Base-by-base conservation (phyloP, 1,140 invertebrate species). In the Rhysida immarginata region DNA sequence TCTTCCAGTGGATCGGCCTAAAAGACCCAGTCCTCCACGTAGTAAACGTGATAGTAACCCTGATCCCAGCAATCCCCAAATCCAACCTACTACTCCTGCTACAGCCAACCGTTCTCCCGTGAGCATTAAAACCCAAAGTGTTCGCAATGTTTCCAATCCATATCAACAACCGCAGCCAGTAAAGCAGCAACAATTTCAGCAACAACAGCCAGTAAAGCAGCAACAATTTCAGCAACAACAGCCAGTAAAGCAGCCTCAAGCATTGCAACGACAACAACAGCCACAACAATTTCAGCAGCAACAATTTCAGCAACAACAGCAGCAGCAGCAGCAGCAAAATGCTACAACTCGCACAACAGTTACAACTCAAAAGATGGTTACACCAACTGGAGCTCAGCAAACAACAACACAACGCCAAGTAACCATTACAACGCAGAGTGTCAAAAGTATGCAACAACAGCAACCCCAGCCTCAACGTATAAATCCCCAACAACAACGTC, bases 401-500 rank as follows among this genome's bases (percentile, higher is more conserved):
- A 23, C 11, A 41, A 41, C 35, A n/a, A 41, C 44, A 35, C 29
- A 35, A 35, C 29, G 29, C 29, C 16, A 5, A 8, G 29, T 35
- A 35, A 46, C 44, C 18, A 23, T 46, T 8, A 46, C 44, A 46
- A 46, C 44, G 8, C 44, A 46, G 18, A 46, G 44, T 20, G 3
- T 5, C 5, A 8, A 35, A 20, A 5, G 49, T 16, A 51, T 51
- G 24, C 23, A 25, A 21, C 49, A 51, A 21, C 49, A 51, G 26
- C 13, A 26, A 21, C 54, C 54, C 14, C 54, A 55, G 54, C 54
- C 5, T 13, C 53, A 54, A 24, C 53, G 50, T 13, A 18, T 8
- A 42, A n/a, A n/a, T n/a, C n/a, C n/a, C n/a, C 27, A 24, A 48
- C 41, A 54, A 52, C 50, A 52, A 11, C 50, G 26, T 11, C 13